Base-by-base conservation (phyloP, 2,113 vertebrate species). In the Pedionomus torquatus region DNA sequence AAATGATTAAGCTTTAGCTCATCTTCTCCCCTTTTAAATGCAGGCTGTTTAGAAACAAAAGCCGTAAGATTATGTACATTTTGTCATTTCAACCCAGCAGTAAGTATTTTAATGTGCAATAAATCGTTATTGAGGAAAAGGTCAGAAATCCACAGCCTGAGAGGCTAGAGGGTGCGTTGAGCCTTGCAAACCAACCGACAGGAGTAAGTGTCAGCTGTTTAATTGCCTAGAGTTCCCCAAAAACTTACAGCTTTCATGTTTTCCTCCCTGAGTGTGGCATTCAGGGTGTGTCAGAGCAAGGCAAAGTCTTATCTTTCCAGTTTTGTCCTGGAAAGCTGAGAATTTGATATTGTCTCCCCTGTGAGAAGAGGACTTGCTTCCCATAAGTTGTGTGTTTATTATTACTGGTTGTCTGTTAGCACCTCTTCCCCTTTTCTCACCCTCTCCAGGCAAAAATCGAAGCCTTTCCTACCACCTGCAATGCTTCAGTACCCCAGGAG, bases 401-500 rank as follows among this genome's bases (percentile, higher is more conserved):
- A 28, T 43, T 60, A 19, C 18, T 33, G 25, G 7, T 37, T 69
- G 41, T 37, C 72, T 58, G 14, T n/a, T 41, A 35, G 54, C 5
- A 68, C 12, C 11, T 74, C 48, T 68, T 83, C 60, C 12, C 37
- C 21, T 76, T 75, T 70, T 37, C 39, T 39, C 3, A 3, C 25
- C n/a, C 5, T 60, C 51, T n/a, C 23, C n/a, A 55, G 41, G 69
- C n/a, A 70, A 81, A 92, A 76, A 39, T 31, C 44, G 75, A 69
- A 80, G 74, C 44, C 15, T 48, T 23, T 60, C 39, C 49, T 52
- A 43, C 13, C 12, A 48, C 49, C 63, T 35, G 13, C 7, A 31
- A 48, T 19, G 44, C 35, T 17, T 24, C 26, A 17, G 17, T 43
- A 49, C 19, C 20, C 43, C 55, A 70, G 0, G 0, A 35, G 35